These are phyloP conservation scores for Epirrhoe tristata DNA, from an alignment of 2,888 invertebrate species.

Conservation along the genomic window DNA sequence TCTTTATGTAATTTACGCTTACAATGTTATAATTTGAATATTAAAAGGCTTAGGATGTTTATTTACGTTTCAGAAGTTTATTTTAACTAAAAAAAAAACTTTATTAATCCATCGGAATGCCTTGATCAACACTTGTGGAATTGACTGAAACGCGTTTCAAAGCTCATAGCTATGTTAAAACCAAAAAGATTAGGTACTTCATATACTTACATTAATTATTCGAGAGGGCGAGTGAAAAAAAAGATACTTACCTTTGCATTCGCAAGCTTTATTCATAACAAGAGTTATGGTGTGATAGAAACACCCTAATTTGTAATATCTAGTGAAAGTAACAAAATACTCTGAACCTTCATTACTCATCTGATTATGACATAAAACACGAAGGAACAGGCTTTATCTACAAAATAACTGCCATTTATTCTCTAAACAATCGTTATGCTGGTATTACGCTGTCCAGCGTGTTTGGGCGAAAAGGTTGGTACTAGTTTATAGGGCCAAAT, in stretches of 20 bases:
- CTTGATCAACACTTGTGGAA: no score
- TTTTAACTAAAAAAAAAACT: background rate
- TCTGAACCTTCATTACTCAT: slow-evolving; percentile 25
- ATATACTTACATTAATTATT: background rate
- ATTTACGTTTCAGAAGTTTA: background rate
- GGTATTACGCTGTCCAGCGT: slow-evolving; percentile 19
- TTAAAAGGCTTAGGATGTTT: background rate
- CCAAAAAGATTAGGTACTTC: no score
- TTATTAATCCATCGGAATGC: no score
- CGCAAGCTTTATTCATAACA: slow-evolving; percentile 7
- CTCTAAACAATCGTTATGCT: slow-evolving; percentile 19
- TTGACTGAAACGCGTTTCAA: no score
- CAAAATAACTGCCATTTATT: slow-evolving; percentile 24
- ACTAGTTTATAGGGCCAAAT: slow-evolving; percentile 21
- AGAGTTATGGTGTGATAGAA: slow-evolving; percentile 8
- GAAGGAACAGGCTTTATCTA: slow-evolving; percentile 23
- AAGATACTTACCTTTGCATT: slow-evolving; percentile 5
- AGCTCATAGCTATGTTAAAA: no score
- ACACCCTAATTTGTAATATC: slow-evolving; percentile 18
- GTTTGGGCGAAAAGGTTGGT: slow-evolving; percentile 9
- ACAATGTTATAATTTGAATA: background rate
- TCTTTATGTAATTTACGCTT: background rate
- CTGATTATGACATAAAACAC: slow-evolving; percentile 28
- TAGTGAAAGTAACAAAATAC: slow-evolving; percentile 23
- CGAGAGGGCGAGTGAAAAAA: background rate